phyloP scores from a whole-genome alignment of 2,113 vertebrate species.

The Stercorarius parasiticus region DNA sequence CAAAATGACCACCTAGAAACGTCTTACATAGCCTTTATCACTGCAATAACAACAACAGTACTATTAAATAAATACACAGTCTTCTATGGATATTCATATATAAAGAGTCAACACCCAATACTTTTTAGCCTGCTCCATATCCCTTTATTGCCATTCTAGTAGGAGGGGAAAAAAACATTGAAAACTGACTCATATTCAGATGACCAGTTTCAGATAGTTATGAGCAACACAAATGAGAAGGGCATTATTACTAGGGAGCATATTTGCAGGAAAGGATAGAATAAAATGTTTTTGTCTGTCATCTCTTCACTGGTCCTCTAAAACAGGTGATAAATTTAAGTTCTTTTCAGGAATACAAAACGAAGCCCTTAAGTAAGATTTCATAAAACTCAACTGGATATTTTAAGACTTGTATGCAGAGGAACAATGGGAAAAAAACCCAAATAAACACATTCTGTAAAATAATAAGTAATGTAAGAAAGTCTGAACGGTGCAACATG shows the following conservation, averaged over 20 bases:
- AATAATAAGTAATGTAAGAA: neutral
- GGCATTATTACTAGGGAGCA: neutral
- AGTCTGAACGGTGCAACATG: neutral
- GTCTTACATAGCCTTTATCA: neutral
- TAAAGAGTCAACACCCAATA: neutral
- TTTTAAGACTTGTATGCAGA: neutral
- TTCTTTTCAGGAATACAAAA: neutral
- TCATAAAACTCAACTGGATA: neutral
- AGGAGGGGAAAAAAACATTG: neutral
- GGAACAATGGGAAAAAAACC: neutral
- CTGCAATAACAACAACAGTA: neutral
- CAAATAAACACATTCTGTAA: neutral
- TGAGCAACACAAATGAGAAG: neutral
- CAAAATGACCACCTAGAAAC: neutral
- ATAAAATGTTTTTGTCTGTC: neutral
- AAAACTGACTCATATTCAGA: neutral
- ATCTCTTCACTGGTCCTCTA: neutral
- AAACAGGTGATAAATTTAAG: neutral
- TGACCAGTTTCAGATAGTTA: conserved; percentile 11
- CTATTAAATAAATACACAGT: conserved; percentile 12
- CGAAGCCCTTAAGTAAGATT: neutral
- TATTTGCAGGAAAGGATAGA: neutral
- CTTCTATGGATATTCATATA: neutral
- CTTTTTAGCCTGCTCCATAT: conserved; percentile 13
- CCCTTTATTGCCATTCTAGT: conserved; percentile 9